Conservation (phyloP, 2,888 invertebrate species). For the Sphinx pinastri region DNA sequence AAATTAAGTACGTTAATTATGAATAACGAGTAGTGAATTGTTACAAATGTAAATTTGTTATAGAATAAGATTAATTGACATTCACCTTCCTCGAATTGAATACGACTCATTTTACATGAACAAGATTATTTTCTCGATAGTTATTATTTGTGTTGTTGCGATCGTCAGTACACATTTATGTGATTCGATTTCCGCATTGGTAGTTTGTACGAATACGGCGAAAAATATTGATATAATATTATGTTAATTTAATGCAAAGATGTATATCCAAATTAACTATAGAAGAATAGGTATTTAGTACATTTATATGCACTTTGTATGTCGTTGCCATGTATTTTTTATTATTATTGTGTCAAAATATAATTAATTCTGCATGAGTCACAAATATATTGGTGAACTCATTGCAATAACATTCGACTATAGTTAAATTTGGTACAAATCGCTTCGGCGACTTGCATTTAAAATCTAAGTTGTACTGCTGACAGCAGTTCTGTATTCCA, state of each 20-base stretch:
- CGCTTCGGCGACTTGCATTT: slow-evolving; percentile 37
- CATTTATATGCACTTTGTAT: slow-evolving; percentile 19
- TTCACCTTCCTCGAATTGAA: slow-evolving; percentile 63
- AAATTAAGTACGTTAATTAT: slow-evolving; percentile 71
- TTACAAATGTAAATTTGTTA: slow-evolving; percentile 77
- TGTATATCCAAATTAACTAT: slow-evolving; percentile 20
- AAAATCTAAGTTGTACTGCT: slow-evolving; percentile 43
- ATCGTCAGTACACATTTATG: not conserved
- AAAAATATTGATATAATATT: slow-evolving; percentile 5
- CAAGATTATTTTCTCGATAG: slow-evolving; percentile 10
- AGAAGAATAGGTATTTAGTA: slow-evolving; percentile 16
- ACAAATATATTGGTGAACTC: slow-evolving; percentile 26
- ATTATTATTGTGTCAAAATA: slow-evolving; percentile 4
- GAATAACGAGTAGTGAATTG: slow-evolving; percentile 64
- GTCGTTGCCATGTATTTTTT: slow-evolving; percentile 20
- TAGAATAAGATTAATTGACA: slow-evolving; percentile 63
- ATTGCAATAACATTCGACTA: slow-evolving; percentile 30
- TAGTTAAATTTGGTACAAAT: slow-evolving; percentile 46
- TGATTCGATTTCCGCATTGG: not conserved
- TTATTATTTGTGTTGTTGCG: slow-evolving; percentile 12
- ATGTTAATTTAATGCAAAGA: slow-evolving; percentile 3
- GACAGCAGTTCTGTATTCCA: not conserved
- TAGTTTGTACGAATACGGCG: not conserved
- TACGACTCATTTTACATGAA: slow-evolving; percentile 47
- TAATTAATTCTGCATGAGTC: slow-evolving; percentile 1